A percentile compares a stretch with the other conserved stretches of the same genome.
Evolutionary conservation across 2,888 invertebrate species (phyloP).

Genomic region (Orthosia incerta): DNA sequence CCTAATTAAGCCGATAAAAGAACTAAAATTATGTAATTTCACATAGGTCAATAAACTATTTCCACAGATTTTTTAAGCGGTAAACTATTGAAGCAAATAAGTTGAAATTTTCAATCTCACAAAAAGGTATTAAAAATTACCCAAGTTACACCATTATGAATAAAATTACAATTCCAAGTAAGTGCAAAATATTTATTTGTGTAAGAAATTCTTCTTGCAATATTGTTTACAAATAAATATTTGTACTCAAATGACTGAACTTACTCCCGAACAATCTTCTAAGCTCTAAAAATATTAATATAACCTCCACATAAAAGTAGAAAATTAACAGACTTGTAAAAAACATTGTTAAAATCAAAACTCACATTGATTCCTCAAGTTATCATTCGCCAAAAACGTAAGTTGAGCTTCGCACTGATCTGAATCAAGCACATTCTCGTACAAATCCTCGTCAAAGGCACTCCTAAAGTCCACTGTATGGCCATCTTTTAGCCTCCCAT

Average conservation of each 20-base stretch:
- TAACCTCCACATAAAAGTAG: not conserved
- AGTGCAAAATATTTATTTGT: not conserved
- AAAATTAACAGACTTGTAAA: no score
- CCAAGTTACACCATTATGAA: no score
- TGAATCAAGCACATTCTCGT: slow-evolving; percentile 73
- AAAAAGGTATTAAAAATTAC: no score
- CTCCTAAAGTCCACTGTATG: slow-evolving; percentile 52
- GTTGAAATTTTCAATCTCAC: no score
- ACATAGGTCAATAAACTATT: not conserved
- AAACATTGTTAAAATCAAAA: slow-evolving; percentile 27
- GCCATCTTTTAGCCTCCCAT: slow-evolving; percentile 7
- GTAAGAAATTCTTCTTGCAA: not conserved
- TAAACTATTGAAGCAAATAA: not conserved
- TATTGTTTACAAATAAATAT: no score
- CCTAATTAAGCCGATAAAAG: no score
- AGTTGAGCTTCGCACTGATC: slow-evolving; percentile 71
- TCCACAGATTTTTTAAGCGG: not conserved
- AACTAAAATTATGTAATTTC: not conserved
- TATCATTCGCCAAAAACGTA: slow-evolving; percentile 56
- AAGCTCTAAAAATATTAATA: not conserved
- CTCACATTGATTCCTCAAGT: slow-evolving; percentile 70
- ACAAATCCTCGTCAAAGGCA: slow-evolving; percentile 74
- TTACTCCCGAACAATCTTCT: not conserved
- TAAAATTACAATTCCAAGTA: no score
- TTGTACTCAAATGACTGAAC: not conserved